phyloP scores from a whole-genome alignment of 2,888 invertebrate genomes.

The Phyllotreta striolata region DNA sequence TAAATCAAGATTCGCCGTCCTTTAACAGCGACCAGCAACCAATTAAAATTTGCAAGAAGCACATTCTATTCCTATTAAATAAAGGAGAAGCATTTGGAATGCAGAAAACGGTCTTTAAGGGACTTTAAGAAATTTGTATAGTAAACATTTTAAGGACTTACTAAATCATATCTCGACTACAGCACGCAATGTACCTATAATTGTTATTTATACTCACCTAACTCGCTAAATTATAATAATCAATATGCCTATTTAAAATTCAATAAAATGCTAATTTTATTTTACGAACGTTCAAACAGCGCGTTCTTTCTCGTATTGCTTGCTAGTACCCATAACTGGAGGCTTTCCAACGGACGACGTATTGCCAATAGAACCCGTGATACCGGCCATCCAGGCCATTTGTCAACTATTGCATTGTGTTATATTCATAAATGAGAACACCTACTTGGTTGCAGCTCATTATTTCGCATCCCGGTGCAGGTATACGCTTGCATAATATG shows the following conservation, averaged over 20 bases:
- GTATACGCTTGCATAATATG: slow-evolving; percentile 40
- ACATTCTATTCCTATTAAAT: slow-evolving; percentile 7
- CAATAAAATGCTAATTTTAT: no score
- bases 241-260: no score
- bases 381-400: slow-evolving; percentile 33
- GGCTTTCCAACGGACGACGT: not conserved
- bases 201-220: no score
- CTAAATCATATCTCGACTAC: no score
- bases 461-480: slow-evolving; percentile 41
- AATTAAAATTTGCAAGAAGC: slow-evolving; percentile 13
- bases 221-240: no score
- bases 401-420: slow-evolving; percentile 43
- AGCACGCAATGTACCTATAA: no score
- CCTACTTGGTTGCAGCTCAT: slow-evolving; percentile 46
- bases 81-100: slow-evolving; percentile 1
- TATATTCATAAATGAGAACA: slow-evolving; percentile 47
- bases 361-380: not conserved
- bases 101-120: no score
- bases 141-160: no score
- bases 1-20: slow-evolving; percentile 16
- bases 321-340: not conserved
- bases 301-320: not conserved
- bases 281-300: no score
- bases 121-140: no score
- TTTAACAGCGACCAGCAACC: slow-evolving; percentile 10